Base-by-base conservation (phyloP, 1,140 invertebrate genomes). In the Eriocheir sinensis region DNA sequence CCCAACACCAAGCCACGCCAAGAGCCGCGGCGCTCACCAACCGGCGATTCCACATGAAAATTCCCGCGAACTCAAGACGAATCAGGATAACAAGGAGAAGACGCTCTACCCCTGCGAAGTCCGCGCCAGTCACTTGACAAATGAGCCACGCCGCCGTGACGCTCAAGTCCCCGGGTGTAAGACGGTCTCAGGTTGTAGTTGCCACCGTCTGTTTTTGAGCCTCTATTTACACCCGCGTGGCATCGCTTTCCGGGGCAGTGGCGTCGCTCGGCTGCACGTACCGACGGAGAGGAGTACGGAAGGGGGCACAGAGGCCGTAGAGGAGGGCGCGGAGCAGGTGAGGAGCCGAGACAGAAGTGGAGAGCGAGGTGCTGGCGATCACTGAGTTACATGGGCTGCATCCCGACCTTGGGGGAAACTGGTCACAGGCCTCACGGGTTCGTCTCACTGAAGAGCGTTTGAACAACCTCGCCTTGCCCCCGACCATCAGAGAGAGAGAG, bases 91-190 rank as follows among this genome's bases (percentile, higher is more conserved):
- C 60, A n/a, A 72, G n/a, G 60, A 72, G 48, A 72, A 72, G 60
- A 72, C 4, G 60, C 27, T 72, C 60, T n/a, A 21, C 60, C 53
- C 34, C 15, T 90, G 30, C 48, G 48, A 36, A 36, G 32, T 27
- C 89, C 89, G 8, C 89, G 89, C 89, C 32, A 36, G 89, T 38
- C 89, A 90, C 89, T 90, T 90, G 89, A 34, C 89, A 48, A 90
- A 72, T 90, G 89, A 72, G 32, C 30, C 89, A 36, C 89, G 44
- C 89, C n/a, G n/a, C n/a, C n/a, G n/a, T n/a, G n/a, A n/a, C n/a
- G n/a, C n/a, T 72, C 34, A 8, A 89, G n/a, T 41, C 60, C 89
- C 89, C 36, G 48, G 53, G 48, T 36, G 27, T 41, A 90, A 90
- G 89, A 90, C 89, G 81, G 34, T 85, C 34, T 41, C 60, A 72